Percentiles rank a stretch among this genome's conserved stretches.
phyloP scores from a whole-genome alignment of 2,113 vertebrate species.

The Hydropotes inermis region DNA sequence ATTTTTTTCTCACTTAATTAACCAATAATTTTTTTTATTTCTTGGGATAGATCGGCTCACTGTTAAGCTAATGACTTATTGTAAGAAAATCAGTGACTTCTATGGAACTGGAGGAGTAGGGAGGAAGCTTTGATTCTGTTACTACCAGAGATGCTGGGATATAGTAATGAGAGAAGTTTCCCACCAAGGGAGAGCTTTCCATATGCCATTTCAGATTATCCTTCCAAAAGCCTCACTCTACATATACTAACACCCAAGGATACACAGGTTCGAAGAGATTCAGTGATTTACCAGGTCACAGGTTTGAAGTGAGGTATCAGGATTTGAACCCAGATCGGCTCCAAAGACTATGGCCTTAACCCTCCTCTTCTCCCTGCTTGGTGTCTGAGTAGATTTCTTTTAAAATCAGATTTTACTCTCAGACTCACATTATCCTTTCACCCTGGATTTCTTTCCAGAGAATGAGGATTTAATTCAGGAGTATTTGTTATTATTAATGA shows the following conservation, averaged over 20 bases:
- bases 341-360: background rate
- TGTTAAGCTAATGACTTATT: background rate
- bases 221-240: background rate
- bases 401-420: constrained; percentile 9
- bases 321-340: background rate
- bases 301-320: background rate
- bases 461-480: background rate
- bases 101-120: background rate
- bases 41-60: background rate
- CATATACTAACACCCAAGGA: background rate
- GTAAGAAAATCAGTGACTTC: background rate
- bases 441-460: constrained; percentile 19
- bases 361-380: background rate
- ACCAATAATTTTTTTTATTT: background rate
- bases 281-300: background rate
- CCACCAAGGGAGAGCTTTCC: background rate
- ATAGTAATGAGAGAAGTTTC: background rate
- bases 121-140: background rate
- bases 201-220: background rate
- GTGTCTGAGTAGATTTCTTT: background rate
- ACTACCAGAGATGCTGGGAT: background rate
- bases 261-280: background rate
- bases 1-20: background rate
- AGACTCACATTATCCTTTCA: background rate
- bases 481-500: background rate